phyloP scores from a whole-genome alignment of 2,797 vertebrate genomes.

The Pyrocephalus nanus region DNA sequence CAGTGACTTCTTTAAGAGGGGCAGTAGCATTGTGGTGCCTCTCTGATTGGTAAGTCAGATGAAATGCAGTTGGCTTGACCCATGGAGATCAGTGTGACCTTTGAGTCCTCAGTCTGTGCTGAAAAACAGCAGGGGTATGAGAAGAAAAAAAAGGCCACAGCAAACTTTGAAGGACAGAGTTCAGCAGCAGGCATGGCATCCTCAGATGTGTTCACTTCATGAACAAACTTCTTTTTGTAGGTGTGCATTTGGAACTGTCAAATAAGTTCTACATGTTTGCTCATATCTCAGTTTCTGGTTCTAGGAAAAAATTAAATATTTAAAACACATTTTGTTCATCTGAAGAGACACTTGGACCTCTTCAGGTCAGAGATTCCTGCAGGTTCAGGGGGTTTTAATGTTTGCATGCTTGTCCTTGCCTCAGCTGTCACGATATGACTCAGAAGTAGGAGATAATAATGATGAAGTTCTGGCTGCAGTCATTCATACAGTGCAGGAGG shows the following conservation, averaged over 20 bases:
- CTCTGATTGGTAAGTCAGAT: slow-evolving; percentile 52
- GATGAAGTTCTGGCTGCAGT: background rate
- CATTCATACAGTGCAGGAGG: background rate
- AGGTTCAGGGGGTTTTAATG: background rate
- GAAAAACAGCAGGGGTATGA: slow-evolving; percentile 60
- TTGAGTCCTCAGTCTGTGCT: slow-evolving; percentile 48
- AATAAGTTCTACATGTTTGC: background rate
- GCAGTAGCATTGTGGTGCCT: slow-evolving; percentile 34
- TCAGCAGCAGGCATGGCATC: slow-evolving; percentile 26
- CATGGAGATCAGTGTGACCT: slow-evolving; percentile 33
- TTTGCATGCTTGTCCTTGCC: background rate
- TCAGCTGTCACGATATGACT: background rate
- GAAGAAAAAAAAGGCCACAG: slow-evolving; percentile 42
- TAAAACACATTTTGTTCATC: background rate
- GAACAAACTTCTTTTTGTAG: background rate
- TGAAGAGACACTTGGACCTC: background rate
- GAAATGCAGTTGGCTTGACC: slow-evolving; percentile 40
- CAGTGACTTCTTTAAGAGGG: slow-evolving; percentile 37
- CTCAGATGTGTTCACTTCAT: background rate
- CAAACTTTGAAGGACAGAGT: slow-evolving; percentile 52
- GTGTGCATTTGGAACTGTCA: background rate
- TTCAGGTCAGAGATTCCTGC: background rate
- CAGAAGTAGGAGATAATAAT: background rate
- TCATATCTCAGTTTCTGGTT: background rate
- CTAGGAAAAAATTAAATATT: background rate